Percentiles rank a stretch among this genome's conserved stretches.
phyloP scores from a whole-genome alignment of 2,113 vertebrate species.

The Phainopepla nitens region DNA sequence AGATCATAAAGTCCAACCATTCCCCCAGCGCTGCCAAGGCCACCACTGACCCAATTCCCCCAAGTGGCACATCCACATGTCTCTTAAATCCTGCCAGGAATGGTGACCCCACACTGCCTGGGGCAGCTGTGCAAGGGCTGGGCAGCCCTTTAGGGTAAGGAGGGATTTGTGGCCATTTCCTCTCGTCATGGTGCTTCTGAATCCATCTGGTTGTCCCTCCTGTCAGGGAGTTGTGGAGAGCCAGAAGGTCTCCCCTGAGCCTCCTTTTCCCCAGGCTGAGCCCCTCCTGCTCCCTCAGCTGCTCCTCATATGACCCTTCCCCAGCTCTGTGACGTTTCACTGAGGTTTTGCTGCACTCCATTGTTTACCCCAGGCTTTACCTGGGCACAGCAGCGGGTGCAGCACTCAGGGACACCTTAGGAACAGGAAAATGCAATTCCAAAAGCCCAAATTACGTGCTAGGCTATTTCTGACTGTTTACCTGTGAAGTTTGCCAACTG shows the following conservation, averaged over 20 bases:
- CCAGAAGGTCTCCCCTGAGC: not conserved
- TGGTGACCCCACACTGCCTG: not conserved
- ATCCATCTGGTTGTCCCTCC: not conserved
- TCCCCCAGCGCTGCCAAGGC: not conserved
- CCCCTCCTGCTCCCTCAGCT: not conserved
- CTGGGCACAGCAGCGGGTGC: not conserved
- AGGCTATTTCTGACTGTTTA: conserved; percentile 48
- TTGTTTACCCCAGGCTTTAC: not conserved
- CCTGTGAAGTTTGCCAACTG: conserved; percentile 61
- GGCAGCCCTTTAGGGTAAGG: not conserved
- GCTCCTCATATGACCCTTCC: not conserved
- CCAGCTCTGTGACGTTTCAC: not conserved
- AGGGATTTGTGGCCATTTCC: not conserved
- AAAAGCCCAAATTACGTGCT: not conserved
- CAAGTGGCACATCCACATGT: not conserved
- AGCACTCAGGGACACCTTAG: not conserved
- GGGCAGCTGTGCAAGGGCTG: not conserved
- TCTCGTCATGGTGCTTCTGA: not conserved
- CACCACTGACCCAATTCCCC: not conserved
- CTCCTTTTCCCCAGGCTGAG: not conserved
- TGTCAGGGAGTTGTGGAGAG: not conserved
- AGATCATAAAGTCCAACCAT: not conserved
- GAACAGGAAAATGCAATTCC: not conserved
- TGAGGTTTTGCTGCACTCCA: not conserved
- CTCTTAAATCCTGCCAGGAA: not conserved